These are phyloP conservation scores for Petrosia ficiformis DNA, from an alignment of 37 sponge, comb jelly and placozoan genomes.

Conservation along the genomic window DNA sequence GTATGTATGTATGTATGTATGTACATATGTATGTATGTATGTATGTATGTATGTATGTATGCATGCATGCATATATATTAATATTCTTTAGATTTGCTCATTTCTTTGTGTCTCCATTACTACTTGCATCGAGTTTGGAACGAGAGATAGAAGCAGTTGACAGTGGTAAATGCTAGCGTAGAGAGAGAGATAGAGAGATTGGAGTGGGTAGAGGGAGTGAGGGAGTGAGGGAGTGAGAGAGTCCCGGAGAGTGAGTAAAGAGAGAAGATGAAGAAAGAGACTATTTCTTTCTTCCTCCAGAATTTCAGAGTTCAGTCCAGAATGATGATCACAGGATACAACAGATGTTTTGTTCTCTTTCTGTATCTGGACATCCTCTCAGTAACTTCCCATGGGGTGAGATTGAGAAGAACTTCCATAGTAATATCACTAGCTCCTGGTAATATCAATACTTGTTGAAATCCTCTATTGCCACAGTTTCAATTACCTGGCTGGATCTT, in stretches of 20 bases:
- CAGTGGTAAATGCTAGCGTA: not conserved
- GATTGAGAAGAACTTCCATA: no score
- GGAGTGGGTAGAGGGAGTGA: not conserved
- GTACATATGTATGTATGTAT: constrained; percentile 12
- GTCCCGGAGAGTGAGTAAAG: not conserved
- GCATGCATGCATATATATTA: constrained; percentile 1
- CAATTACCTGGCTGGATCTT: no score
- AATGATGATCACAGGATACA: constrained; percentile 39
- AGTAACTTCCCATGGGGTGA: constrained; percentile 68
- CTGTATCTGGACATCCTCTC: constrained; percentile 36
- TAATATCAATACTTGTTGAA: no score
- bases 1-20: constrained; percentile 8
- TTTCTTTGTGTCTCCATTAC: constrained; percentile 66
- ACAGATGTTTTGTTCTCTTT: constrained; percentile 43
- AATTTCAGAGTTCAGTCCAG: constrained; percentile 46
- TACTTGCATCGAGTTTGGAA: constrained; percentile 36
- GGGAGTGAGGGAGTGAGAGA: constrained; percentile 13
- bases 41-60: constrained; percentile 32
- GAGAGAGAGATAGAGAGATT: not conserved
- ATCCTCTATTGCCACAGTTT: no score
- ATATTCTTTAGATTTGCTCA: constrained; percentile 59
- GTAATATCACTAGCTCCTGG: no score
- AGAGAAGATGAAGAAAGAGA: no score
- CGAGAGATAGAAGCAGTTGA: constrained; percentile 8
- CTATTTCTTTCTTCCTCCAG: no score